phyloP scores from a whole-genome alignment of 2,113 vertebrate genomes.

The Peromyscus leucopus region DNA sequence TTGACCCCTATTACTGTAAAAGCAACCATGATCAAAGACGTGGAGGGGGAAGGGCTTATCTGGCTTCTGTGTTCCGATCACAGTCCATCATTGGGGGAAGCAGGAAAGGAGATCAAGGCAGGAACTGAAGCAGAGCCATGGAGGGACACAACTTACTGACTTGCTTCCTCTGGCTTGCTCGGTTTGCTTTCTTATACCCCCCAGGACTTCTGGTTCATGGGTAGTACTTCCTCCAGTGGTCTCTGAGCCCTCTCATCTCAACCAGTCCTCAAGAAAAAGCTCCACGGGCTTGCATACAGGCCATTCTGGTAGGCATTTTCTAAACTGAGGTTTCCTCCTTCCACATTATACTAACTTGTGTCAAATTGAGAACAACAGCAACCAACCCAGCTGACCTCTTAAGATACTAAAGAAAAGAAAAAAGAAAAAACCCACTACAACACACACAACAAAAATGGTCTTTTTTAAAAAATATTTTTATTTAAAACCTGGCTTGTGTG shows the following conservation, averaged over 20 bases:
- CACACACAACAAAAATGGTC: not conserved
- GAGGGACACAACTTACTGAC: not conserved
- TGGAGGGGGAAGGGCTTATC: not conserved
- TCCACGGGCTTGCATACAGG: not conserved
- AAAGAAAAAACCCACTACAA: not conserved
- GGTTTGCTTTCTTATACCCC: not conserved
- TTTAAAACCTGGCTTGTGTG: not conserved
- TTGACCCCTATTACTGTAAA: no score
- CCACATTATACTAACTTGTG: not conserved
- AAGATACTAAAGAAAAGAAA: not conserved
- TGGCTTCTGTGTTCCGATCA: not conserved
- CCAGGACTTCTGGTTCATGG: not conserved
- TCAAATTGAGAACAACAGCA: not conserved
- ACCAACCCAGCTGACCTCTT: not conserved
- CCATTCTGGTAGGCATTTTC: not conserved
- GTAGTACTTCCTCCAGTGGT: not conserved
- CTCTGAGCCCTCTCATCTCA: not conserved
- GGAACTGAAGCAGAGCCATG: not conserved
- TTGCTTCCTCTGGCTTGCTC: not conserved
- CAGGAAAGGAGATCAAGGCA: not conserved
- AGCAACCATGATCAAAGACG: not conserved
- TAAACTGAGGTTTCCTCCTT: not conserved
- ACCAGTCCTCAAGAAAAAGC: not conserved
- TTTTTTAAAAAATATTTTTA: slow-evolving; percentile 16
- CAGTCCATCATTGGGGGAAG: not conserved